Evolutionary conservation across 2,888 invertebrate species (phyloP), one percentile per base, ranked within the genome.

Genomic region (Cosmia trapezina): DNA sequence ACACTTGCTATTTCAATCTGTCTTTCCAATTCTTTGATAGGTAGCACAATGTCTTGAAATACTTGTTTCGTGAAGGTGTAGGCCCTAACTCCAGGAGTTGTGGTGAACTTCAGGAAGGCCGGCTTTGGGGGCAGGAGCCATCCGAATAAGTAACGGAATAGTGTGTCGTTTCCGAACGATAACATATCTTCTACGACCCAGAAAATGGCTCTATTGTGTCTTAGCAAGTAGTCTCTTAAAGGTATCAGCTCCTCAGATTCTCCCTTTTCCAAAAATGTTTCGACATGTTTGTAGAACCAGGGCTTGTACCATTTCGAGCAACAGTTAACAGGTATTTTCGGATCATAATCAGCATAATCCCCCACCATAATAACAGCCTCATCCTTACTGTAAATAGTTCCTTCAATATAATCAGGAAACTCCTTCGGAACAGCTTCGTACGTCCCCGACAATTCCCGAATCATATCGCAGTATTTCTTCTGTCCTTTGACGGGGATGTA

Each of bases 161-260:
- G 19, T 0, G 96, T 96, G 85, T 97, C 91, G 84, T 97, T 97
- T n/a, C 97, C 97, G 83, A 97, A 97, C 0, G 97, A 97, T 62
- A 97, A 94, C 97, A 97, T 97, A 33, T 97, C 97, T 92, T 97
- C 97, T 0, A 97, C 97, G 0, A 97, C 97, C 97, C 97, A 97
- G 89, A 97, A 97, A 69, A 97, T 97, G 3, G 97, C 96, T 83
- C 97, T 93, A 86, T 97, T 97, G 88, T 97, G 97, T 41, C 97
- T 92, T 0, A 97, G 88, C 22, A 97, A 90, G 87, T 97, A 97
- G 78, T 97, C 97, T 76, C 96, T 91, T 33, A 97, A 83, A 0
- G 97, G 97, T 69, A 97, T 97, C 73, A 97, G 93, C 85, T 97
- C 97, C 19, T 96, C 97, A 12, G 94, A 92, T 84, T 96, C 95